phyloP scores from a whole-genome alignment of 2,797 vertebrate genomes.

The Danio albolineatus region DNA sequence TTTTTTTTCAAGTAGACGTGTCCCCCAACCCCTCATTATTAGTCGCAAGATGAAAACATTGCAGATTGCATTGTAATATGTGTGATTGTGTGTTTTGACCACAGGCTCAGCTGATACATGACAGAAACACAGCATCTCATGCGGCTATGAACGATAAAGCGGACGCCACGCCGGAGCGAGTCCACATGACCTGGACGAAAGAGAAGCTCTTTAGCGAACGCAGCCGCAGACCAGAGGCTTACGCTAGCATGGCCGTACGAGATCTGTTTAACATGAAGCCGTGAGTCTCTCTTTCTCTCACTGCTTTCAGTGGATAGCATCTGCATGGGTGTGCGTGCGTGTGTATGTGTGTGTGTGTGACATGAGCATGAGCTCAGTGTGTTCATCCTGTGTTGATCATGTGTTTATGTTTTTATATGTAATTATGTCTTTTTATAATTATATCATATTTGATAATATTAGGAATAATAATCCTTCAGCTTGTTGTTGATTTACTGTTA shows the following conservation, averaged over 20 bases:
- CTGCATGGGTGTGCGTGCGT: neutral
- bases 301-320: neutral
- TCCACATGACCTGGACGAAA: conserved; percentile 99
- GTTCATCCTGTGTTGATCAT: too few relatives aligned
- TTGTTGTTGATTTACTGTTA: too few relatives aligned
- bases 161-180: conserved; percentile 77
- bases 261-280: conserved; percentile 97
- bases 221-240: conserved; percentile 83
- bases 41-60: too few relatives aligned
- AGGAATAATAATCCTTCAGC: neutral
- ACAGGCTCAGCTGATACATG: conserved; percentile 95
- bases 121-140: conserved; percentile 91
- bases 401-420: too few relatives aligned
- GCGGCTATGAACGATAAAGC: conserved; percentile 74
- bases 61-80: too few relatives aligned
- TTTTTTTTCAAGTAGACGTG: too few relatives aligned
- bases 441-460: too few relatives aligned
- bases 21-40: too few relatives aligned
- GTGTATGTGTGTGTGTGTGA: conserved; percentile 54
- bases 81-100: neutral
- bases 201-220: conserved; percentile 90
- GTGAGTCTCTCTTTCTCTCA: conserved; percentile 79
- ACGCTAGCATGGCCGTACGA: conserved; percentile 78
- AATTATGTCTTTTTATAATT: too few relatives aligned
- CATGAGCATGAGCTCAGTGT: neutral